A percentile compares a stretch with the other conserved stretches of the same genome.
phyloP scores from a whole-genome alignment of 2,888 invertebrate species.

The Brenthis hecate region DNA sequence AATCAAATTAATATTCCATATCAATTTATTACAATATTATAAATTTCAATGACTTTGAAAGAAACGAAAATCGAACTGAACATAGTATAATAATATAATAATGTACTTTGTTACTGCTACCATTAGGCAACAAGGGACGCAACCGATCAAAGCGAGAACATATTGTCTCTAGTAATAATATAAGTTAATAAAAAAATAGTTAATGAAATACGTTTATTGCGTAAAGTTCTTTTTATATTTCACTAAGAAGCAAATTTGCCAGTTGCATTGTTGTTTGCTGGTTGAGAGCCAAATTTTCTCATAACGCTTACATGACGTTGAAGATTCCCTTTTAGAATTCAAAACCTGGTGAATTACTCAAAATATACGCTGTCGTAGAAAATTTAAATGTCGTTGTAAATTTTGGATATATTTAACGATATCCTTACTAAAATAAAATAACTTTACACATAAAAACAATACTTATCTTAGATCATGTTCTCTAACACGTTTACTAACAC shows the following conservation, averaged over 20 bases:
- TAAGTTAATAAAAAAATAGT: no score
- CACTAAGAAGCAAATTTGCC: slow-evolving; percentile 30
- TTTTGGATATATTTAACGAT: neutral
- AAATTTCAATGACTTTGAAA: neutral
- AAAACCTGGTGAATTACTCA: slow-evolving; percentile 28
- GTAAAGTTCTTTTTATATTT: slow-evolving; percentile 21
- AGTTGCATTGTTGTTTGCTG: slow-evolving; percentile 36
- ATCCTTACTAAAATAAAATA: neutral
- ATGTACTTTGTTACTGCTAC: no score
- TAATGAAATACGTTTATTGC: slow-evolving; percentile 19
- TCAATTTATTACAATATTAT: neutral
- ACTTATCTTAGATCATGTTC: no score
- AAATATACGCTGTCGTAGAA: slow-evolving; percentile 20
- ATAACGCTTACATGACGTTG: slow-evolving; percentile 34
- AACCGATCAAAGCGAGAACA: no score
- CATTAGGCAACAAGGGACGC: no score
- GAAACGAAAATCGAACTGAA: no score
- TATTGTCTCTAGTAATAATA: no score
- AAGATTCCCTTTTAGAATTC: slow-evolving; percentile 38
- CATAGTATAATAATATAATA: no score
- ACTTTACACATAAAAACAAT: no score
- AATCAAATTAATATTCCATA: no score
- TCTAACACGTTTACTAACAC: no score
- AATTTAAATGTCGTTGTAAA: slow-evolving; percentile 5
- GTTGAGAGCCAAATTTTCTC: slow-evolving; percentile 37